Evolutionary conservation across 2,113 vertebrate genomes (phyloP), one percentile per base, ranked within the genome.

Genomic region (Strix aluco): DNA sequence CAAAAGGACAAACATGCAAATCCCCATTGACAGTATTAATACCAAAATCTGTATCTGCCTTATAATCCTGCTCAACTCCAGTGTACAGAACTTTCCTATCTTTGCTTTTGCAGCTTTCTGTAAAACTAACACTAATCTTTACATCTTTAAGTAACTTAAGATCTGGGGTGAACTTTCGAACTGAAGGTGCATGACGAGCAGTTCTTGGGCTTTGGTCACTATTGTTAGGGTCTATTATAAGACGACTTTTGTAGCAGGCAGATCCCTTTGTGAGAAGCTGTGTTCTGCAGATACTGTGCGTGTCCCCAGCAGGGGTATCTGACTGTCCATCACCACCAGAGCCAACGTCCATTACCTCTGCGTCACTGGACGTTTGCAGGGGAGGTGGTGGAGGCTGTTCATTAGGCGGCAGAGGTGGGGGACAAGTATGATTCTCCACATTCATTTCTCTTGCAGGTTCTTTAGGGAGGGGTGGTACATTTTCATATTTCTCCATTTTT

Each of bases 331-430:
- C 99, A 99, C 99, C 99, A 99, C 99, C 99, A 99, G 99, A 99
- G 99, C 99, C 99, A 99, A 99, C 99, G 99, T 99, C 99, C 99
- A 99, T 99, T 99, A 99, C 99, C 99, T 99, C 99, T 99, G 99
- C 99, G 99, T 99, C 99, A 99, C 99, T 99, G 99, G 99, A 99
- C 99, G 99, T 99, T 99, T 99, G 99, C 99, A 99, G 99, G 99
- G 99, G 99, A 99, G 99, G 99, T 99, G 99, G 99, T 99, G 99
- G 99, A 99, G 99, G 99, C 98, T 99, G 98, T 98, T 98, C 98
- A 44, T 89, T 95, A 98, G 98, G 98, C 97, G 98, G 98, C 97
- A 96, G 97, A 97, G 97, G 98, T 97, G 98, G 98, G 96, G 98
- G 97, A 97, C 98, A 98, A 96, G 97, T 95, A 96, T 86, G 96